These are phyloP conservation scores for Oithona nana DNA, from an alignment of 2,888 invertebrate genomes.

Conservation along the genomic window DNA sequence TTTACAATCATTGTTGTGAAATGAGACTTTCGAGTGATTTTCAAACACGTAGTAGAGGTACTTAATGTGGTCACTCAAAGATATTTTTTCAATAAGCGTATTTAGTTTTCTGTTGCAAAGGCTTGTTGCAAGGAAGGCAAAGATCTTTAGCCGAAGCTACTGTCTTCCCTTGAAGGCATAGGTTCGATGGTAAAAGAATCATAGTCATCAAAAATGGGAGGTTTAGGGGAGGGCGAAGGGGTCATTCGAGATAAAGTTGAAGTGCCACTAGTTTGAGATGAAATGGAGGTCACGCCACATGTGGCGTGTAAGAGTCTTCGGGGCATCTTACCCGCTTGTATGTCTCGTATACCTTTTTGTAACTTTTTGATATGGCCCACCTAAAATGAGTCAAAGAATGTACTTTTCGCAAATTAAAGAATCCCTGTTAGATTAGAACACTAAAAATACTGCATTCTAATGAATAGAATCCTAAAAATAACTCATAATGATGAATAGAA, in stretches of 20 bases:
- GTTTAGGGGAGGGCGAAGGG: neutral
- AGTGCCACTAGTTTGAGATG: neutral
- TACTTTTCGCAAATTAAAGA: no score
- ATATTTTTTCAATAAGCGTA: no score
- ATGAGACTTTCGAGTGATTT: no score
- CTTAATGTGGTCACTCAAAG: no score
- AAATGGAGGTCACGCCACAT: neutral
- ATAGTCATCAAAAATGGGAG: neutral
- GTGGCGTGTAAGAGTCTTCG: neutral
- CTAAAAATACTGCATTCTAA: no score
- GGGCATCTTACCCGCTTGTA: constrained; percentile 18
- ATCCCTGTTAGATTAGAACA: no score
- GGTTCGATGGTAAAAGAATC: neutral
- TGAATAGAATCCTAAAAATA: no score
- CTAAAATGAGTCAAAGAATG: neutral
- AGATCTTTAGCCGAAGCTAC: neutral
- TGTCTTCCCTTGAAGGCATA: neutral
- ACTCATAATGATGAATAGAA: no score
- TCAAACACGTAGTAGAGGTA: no score
- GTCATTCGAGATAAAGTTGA: neutral
- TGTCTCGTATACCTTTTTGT: constrained; percentile 70
- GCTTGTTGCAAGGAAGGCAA: no score
- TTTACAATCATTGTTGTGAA: no score
- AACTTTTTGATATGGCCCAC: constrained; percentile 87
- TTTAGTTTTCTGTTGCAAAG: no score